Base-by-base conservation (phyloP, 1,140 invertebrate genomes). In the Listronotus oregonensis region DNA sequence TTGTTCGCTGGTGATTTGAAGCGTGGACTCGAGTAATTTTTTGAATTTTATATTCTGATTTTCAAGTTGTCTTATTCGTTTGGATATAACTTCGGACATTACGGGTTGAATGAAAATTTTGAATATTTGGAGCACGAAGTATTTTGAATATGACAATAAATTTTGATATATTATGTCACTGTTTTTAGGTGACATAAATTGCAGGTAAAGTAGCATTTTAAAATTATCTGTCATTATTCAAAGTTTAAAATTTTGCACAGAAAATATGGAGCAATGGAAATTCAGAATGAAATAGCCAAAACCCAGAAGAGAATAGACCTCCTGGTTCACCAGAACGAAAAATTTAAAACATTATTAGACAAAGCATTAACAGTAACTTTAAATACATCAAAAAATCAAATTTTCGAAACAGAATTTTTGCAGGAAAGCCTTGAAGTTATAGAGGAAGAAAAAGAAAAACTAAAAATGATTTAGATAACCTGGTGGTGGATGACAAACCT, bases 251-350 rank as follows among this genome's bases (percentile, higher is more conserved):
- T 67, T 43, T 54, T 32, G 49, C 54, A 14, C 14, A 14, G 11
- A 39, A 46, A 58, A 42, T 55, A 32, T 27, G 54, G 50, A 21
- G 44, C 31, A 27, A 70, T 70, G 64, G 62, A 67, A 70, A 67
- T 70, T 57, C 56, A 62, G 51, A 57, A 70, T 57, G 69, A 67
- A 44, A 67, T 67, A 58, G 14, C 56, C 7, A 67, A 57, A 58
- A 63, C 55, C 5, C 60, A 47, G 32, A 43, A 50, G 15, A 40
- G 69, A 6, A 57, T 70, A 17, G 39, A 40, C 7, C 37, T 62
- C 18, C 47, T 70, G 39, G 50, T 61, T 14, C 52, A 58, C n/a
- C 69, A 70, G 34, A 70, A 67, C 44, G 50, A 34, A 0, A 58
- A 58, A 11, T 67, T 67, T 34, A 67, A 67, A 42, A 57, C 44